These are phyloP conservation scores for Epinephelus moara DNA, from an alignment of 2,113 vertebrate species.

Conservation along the genomic window DNA sequence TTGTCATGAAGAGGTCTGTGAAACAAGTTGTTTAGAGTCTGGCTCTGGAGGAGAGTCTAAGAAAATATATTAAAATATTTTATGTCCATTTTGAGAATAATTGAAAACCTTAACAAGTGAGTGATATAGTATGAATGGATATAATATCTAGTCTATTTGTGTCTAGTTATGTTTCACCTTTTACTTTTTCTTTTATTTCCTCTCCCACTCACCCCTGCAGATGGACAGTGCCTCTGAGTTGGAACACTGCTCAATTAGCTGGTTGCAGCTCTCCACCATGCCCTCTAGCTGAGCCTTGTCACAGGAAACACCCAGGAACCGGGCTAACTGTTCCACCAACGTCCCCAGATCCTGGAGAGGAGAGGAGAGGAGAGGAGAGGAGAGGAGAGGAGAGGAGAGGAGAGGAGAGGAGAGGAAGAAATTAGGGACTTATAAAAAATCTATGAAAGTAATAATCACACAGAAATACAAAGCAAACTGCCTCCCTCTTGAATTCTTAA, in stretches of 20 bases:
- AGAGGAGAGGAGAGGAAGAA: neutral
- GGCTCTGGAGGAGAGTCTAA: too few species aligned
- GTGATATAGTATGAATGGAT: too few species aligned
- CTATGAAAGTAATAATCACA: neutral
- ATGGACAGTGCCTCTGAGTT: slow-evolving; percentile 94
- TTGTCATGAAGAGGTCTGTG: too few species aligned
- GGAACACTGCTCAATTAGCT: slow-evolving; percentile 97
- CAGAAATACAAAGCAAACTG: neutral
- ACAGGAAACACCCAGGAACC: slow-evolving; percentile 94
- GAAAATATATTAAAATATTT: too few species aligned
- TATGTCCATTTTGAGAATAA: too few species aligned
- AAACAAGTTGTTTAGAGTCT: too few species aligned
- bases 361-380: too few species aligned
- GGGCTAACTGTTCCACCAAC: slow-evolving; percentile 91
- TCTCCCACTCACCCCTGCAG: slow-evolving; percentile 89
- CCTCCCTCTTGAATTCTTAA: neutral
- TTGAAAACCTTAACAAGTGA: too few species aligned
- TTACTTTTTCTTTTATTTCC: neutral
- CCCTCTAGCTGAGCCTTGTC: slow-evolving; percentile 95
- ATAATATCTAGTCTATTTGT: too few species aligned
- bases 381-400: too few species aligned
- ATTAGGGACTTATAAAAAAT: neutral
- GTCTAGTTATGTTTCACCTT: too few species aligned
- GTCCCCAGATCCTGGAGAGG: slow-evolving; percentile 89
- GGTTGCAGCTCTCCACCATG: slow-evolving; percentile 94